Conservation (phyloP, 2,113 vertebrate species). For the Cromileptes altivelis region DNA sequence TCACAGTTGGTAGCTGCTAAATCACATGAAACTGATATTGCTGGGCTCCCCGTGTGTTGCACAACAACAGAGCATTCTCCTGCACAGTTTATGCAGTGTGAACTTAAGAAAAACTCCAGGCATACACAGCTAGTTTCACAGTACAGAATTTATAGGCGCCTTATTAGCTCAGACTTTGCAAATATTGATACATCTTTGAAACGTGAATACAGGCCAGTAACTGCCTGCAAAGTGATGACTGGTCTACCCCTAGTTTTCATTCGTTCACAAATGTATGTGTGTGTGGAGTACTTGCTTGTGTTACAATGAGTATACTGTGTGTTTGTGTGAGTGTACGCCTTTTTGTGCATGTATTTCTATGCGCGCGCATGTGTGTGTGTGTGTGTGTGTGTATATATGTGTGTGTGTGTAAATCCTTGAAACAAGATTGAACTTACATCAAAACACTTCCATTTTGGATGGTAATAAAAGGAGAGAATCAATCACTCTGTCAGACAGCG, state of each 20-base stretch:
- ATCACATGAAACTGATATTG: not conserved
- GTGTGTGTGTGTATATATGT: constrained; percentile 9
- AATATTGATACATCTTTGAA: constrained; percentile 36
- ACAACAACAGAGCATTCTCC: not conserved
- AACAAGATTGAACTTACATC: constrained; percentile 45
- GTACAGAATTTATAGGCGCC: not conserved
- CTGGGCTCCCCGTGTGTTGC: constrained; percentile 1
- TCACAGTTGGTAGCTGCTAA: not conserved
- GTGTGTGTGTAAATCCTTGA: constrained; percentile 40
- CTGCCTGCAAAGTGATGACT: constrained; percentile 18
- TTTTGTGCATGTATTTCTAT: constrained; percentile 26
- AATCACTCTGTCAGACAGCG: constrained; percentile 58
- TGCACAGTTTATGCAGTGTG: not conserved
- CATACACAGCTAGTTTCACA: not conserved
- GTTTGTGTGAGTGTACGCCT: constrained; percentile 15
- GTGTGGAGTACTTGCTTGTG: constrained; percentile 4
- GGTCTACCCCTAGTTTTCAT: constrained; percentile 32
- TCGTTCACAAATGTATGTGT: constrained; percentile 12
- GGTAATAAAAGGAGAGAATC: constrained; percentile 61
- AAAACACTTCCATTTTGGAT: constrained; percentile 51
- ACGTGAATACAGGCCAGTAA: constrained; percentile 28
- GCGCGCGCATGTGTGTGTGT: constrained; percentile 3
- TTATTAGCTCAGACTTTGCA: constrained; percentile 4
- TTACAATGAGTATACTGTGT: constrained; percentile 21
- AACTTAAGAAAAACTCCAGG: constrained; percentile 5